phyloP scores from a whole-genome alignment of 2,113 vertebrate species.

The Lycaon pictus region DNA sequence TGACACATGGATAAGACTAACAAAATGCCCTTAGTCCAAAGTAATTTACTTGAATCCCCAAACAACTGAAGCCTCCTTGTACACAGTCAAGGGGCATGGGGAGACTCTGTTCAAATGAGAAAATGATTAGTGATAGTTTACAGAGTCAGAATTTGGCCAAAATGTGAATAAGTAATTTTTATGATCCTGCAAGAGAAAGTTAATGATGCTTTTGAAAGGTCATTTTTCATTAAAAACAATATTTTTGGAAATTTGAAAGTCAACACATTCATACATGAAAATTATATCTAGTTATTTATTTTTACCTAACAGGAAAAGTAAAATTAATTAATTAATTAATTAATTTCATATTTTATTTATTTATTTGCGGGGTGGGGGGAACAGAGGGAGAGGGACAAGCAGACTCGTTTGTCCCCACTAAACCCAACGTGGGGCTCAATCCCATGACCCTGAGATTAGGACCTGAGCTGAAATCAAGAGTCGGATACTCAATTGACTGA shows the following conservation, averaged over 20 bases:
- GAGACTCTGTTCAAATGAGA: not conserved
- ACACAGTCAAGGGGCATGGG: not conserved
- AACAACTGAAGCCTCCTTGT: not conserved
- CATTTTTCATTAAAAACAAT: not conserved
- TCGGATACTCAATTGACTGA: not conserved
- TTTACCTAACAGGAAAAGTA: not conserved
- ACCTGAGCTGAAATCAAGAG: not conserved
- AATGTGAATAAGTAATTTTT: not conserved
- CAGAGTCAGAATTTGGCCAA: not conserved
- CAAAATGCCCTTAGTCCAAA: not conserved
- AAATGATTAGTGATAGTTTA: not conserved
- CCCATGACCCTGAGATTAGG: not conserved
- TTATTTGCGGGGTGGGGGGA: not conserved
- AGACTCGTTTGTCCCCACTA: not conserved
- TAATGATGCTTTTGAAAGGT: not conserved
- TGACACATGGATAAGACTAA: not conserved
- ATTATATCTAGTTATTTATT: not conserved
- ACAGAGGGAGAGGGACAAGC: not conserved
- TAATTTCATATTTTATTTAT: not conserved
- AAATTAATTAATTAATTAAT: not conserved
- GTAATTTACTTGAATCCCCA: rapidly evolving
- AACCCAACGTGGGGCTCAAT: not conserved
- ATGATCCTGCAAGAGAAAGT: not conserved
- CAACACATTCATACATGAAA: not conserved
- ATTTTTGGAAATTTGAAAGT: not conserved